Evolutionary conservation across 2,888 invertebrate species (phyloP), one percentile per base, ranked within the genome.

Genomic region (Platycnemis pennipes): DNA sequence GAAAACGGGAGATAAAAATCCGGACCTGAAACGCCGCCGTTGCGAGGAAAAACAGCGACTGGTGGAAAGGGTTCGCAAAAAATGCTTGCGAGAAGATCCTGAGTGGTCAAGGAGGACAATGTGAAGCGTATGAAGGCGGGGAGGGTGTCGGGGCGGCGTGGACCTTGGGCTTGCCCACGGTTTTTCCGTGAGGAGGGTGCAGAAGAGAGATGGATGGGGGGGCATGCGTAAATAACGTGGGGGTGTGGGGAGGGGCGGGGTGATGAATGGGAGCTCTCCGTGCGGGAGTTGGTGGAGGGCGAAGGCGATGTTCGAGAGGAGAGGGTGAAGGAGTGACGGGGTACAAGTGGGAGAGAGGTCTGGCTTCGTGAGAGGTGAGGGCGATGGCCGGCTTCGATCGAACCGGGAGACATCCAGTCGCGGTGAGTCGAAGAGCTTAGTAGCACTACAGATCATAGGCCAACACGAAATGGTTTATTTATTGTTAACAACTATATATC

Each of bases 61-160:
- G 31, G 31, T 69, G 31, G 69, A 77, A 77, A 77, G 77, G 31
- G 37, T 77, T 77, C 77, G 77, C 37, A 77, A 77, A 77, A 77
- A 77, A 37, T 77, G 49, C 7, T 11, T 37, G 13, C 37, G 77
- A 77, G 37, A 26, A 37, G 77, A 37, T 13, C 8, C 37, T 37
- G 77, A 31, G 37, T 37, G 37, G 77, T 77, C 77, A 77, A 77
- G 31, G 37, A 31, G 77, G 37, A 77, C 77, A 77, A 37, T 77
- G 77, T 77, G 13, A 13, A 77, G 22, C 26, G 22, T 26, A 26
- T 26, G 26, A 8, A 31, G 22, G 26, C 1, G 77, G 31, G 77
- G 0, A 0, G 31, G 31, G n/a, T 7, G 31, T 19, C 31, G 69
- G 31, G 2, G 0, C 37, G 77, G 77, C 77, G 37, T 11, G 11